phyloP scores from a whole-genome alignment of 1,140 invertebrate genomes.

The Trachelipus rathkii region DNA sequence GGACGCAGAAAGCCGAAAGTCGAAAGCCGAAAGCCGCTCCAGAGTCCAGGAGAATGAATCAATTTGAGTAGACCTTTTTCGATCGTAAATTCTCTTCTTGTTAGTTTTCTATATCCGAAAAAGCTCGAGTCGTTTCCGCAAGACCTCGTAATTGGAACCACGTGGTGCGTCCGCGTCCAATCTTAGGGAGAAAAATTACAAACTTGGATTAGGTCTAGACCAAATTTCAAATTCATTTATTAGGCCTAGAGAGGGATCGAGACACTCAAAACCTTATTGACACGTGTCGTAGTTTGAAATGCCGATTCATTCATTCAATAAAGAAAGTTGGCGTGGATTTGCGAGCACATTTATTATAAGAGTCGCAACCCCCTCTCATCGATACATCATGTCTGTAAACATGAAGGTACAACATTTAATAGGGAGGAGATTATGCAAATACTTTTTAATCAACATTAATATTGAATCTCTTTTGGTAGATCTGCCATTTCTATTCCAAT shows the following conservation, averaged over 20 bases:
- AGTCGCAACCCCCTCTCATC: not conserved
- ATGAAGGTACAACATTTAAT: not conserved
- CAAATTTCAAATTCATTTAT: conserved; percentile 12
- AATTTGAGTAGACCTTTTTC: not conserved
- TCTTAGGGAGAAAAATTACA: conserved; percentile 7
- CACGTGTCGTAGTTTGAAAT: not conserved
- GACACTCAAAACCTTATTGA: not conserved
- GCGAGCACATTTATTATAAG: not conserved
- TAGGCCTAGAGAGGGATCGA: not conserved
- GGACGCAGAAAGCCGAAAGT: not conserved
- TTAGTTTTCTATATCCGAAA: conserved; percentile 8
- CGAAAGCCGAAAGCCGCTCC: not conserved
- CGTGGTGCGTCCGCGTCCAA: not conserved
- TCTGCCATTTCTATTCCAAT: no score
- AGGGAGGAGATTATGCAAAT: not conserved
- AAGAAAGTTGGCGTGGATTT: not conserved
- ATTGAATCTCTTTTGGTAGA: no score
- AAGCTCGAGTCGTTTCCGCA: not conserved
- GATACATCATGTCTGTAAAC: not conserved
- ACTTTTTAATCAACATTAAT: no score
- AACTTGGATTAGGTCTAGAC: not conserved
- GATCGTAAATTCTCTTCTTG: conserved; percentile 1
- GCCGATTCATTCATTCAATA: conserved; percentile 3
- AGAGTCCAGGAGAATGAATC: not conserved
- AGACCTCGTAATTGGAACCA: conserved; percentile 1